These are phyloP conservation scores for Drepana falcataria DNA, from an alignment of 2,888 invertebrate genomes.

Conservation along the genomic window DNA sequence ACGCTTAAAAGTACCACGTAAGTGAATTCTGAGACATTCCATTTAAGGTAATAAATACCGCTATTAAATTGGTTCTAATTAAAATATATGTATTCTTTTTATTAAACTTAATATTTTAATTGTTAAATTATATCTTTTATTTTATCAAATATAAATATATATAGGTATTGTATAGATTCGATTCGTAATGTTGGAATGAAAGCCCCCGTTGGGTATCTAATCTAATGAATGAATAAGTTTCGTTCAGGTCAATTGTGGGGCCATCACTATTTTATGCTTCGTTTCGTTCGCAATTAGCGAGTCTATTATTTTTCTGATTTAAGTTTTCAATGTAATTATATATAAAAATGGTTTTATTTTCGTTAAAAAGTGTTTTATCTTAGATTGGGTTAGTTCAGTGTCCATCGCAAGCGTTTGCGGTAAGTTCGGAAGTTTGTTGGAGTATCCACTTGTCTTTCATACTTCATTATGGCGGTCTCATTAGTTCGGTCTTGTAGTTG, in stretches of 20 bases:
- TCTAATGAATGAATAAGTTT: too few relatives aligned
- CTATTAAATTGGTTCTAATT: too few relatives aligned
- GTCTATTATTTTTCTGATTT: slow-evolving; percentile 52
- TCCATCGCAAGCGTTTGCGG: slow-evolving; percentile 70
- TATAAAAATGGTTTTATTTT: slow-evolving; percentile 55
- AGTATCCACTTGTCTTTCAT: slow-evolving; percentile 58
- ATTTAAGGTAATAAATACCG: too few relatives aligned
- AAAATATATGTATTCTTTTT: too few relatives aligned
- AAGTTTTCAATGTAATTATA: slow-evolving; percentile 45
- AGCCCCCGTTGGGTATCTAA: neutral
- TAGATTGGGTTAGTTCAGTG: slow-evolving; percentile 48
- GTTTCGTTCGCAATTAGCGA: slow-evolving; percentile 53
- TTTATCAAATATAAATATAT: too few relatives aligned
- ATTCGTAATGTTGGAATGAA: neutral
- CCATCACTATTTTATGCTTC: slow-evolving; percentile 47
- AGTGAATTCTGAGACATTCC: too few relatives aligned
- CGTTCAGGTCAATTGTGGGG: too few relatives aligned
- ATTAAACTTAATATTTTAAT: too few relatives aligned
- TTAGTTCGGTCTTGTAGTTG: slow-evolving; percentile 37
- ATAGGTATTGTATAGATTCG: neutral
- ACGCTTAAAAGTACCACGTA: too few relatives aligned
- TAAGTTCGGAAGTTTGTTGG: slow-evolving; percentile 60
- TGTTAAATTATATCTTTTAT: too few relatives aligned
- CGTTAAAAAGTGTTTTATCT: slow-evolving; percentile 40
- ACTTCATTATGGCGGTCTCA: slow-evolving; percentile 73